Percentiles rank a stretch among this genome's conserved stretches.
phyloP scores from a whole-genome alignment of 2,797 vertebrate genomes.

The Parotocinclus haroldoi region DNA sequence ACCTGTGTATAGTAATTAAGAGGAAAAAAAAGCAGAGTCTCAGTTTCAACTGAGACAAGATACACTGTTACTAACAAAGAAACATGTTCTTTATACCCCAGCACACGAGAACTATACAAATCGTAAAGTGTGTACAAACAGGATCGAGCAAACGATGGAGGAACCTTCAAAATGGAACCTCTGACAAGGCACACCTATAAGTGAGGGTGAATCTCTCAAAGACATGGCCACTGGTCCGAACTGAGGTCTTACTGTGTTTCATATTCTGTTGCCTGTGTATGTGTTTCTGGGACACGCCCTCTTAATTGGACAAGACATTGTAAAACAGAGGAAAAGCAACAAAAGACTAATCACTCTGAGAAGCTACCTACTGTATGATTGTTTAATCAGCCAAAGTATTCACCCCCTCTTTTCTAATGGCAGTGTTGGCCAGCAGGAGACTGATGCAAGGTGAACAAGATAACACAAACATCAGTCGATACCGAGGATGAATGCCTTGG shows the following conservation, averaged over 20 bases:
- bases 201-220: slow-evolving; percentile 64
- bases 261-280: slow-evolving; percentile 84
- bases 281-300: slow-evolving; percentile 81
- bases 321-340: slow-evolving; percentile 34
- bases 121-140: slow-evolving; percentile 40
- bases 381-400: slow-evolving; percentile 87
- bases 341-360: slow-evolving; percentile 45
- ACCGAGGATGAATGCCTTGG: slow-evolving; percentile 62
- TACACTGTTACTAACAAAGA: slow-evolving; percentile 75
- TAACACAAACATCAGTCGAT: slow-evolving; percentile 46
- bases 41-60: slow-evolving; percentile 80
- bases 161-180: slow-evolving; percentile 59
- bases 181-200: slow-evolving; percentile 60
- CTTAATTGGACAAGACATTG: slow-evolving; percentile 59
- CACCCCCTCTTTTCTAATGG: slow-evolving; percentile 68
- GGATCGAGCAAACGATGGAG: slow-evolving; percentile 8
- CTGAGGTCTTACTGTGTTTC: slow-evolving; percentile 75
- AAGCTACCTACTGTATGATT: slow-evolving; percentile 83
- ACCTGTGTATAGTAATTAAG: slow-evolving; percentile 55
- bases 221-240: slow-evolving; percentile 51
- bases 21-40: slow-evolving; percentile 71
- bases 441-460: slow-evolving; percentile 46
- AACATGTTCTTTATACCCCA: slow-evolving; percentile 83
- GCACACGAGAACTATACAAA: slow-evolving; percentile 69
- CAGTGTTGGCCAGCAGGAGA: slow-evolving; percentile 64